These are phyloP conservation scores for Lymantria dispar DNA, from an alignment of 2,888 invertebrate genomes.

Conservation along the genomic window DNA sequence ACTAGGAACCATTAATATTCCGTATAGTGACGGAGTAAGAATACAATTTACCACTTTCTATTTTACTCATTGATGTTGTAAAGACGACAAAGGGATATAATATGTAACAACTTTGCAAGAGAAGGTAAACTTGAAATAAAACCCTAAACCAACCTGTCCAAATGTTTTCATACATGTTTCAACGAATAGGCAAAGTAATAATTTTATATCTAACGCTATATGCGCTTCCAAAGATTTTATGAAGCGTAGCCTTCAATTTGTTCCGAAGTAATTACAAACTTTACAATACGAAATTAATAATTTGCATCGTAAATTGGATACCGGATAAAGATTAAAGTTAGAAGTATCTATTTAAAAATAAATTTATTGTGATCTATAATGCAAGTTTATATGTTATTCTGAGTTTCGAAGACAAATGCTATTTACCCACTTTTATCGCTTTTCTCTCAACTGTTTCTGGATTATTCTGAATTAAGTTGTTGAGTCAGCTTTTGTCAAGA, in stretches of 20 bases:
- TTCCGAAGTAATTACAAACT: neutral
- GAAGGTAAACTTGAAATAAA: neutral
- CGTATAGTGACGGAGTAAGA: neutral
- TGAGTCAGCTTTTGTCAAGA: no score
- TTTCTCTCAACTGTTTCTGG: no score
- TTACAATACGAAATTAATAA: neutral
- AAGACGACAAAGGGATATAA: neutral
- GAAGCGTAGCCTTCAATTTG: neutral
- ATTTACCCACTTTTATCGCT: no score
- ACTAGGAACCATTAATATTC: neutral
- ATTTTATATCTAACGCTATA: neutral
- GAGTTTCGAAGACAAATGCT: no score
- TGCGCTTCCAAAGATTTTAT: neutral
- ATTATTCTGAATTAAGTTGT: no score
- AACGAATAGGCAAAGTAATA: neutral
- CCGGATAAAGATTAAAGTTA: no score
- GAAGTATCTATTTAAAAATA: no score
- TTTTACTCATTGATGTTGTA: neutral
- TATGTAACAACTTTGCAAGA: neutral
- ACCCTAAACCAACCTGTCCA: neutral
- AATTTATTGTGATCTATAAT: no score
- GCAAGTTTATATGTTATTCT: no score
- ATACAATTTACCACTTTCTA: neutral
- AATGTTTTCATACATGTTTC: neutral
- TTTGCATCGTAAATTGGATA: neutral